Conservation (phyloP, 2,113 vertebrate species). For the Passer montanus region DNA sequence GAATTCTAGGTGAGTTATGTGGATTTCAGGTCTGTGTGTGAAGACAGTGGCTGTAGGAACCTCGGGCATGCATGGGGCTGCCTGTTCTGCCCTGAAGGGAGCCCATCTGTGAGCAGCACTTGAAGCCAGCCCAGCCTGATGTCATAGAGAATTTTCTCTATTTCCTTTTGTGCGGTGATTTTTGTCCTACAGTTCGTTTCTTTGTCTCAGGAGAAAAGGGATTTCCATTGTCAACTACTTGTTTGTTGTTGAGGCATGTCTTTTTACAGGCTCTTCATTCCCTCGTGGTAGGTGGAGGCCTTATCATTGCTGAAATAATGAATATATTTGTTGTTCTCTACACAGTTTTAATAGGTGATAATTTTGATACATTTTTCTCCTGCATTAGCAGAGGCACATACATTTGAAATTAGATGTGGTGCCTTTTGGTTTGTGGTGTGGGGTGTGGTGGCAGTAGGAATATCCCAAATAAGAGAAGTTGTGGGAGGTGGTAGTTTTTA, state of each 20-base stretch:
- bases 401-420: not conserved
- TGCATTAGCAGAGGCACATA: not conserved
- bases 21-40: not conserved
- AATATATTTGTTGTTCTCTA: not conserved
- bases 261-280: not conserved
- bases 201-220: not conserved
- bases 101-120: not conserved
- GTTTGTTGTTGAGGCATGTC: not conserved
- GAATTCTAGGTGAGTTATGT: not conserved
- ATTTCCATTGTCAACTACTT: not conserved
- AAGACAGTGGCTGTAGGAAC: not conserved
- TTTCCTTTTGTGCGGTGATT: not conserved
- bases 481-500: not conserved
- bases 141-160: not conserved
- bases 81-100: not conserved
- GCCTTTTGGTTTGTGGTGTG: not conserved
- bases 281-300: not conserved
- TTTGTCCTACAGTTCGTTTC: not conserved
- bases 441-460: not conserved
- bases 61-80: rapidly evolving
- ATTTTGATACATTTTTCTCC: not conserved
- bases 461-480: not conserved
- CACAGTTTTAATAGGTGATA: not conserved
- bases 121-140: not conserved
- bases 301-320: not conserved